Base-by-base conservation (phyloP, 2,113 vertebrate genomes). In the Procavia capensis region DNA sequence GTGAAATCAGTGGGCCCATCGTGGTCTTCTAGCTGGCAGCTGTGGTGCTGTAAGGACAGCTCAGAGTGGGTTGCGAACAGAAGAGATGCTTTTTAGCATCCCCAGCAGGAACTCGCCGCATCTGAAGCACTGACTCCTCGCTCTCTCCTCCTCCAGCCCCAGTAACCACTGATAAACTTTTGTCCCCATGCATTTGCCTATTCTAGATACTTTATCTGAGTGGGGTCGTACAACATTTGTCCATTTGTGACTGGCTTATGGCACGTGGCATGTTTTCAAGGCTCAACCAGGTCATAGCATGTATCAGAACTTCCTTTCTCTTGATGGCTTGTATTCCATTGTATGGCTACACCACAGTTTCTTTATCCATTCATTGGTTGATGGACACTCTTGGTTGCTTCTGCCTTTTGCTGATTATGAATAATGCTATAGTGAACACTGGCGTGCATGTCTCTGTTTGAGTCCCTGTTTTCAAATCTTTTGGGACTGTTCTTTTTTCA, bases 61-160 rank as follows among this genome's bases (percentile, higher is more conserved):
- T 59, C 16, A 0, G 13, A 5, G 13, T 25, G 64, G 39, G 17
- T 11, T 25, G 5, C 19, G n/a, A 14, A 41, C 2, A 8, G 29
- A 22, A 36, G 61, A 47, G 19, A 3, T 13, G n/a, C 22, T 34
- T n/a, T 6, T 36, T 17, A 70, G 19, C 34, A 70, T n/a, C 66
- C 34, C 4, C 13, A 70, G 36, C 34, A 70, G 16, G 19, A 70
- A 36, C 17, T 70, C 34, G 6, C 6, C 4, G 20, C 66, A 34
- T 16, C 66, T 70, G n/a, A n/a, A 36, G 66, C 34, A 10, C 19
- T 36, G 20, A 70, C 36, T 70, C 17, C 34, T 34, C 14, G 9
- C 36, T 36, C 19, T 27, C 34, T 5, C 34, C 36, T n/a, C 34
- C 66, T n/a, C 19, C 34, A 29, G 14, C 66, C 34, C 34, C 66